Percentiles rank a stretch among this genome's conserved stretches.
These are phyloP conservation scores for Notodonta ziczac DNA, from an alignment of 2,888 invertebrate genomes.

Conservation along the genomic window DNA sequence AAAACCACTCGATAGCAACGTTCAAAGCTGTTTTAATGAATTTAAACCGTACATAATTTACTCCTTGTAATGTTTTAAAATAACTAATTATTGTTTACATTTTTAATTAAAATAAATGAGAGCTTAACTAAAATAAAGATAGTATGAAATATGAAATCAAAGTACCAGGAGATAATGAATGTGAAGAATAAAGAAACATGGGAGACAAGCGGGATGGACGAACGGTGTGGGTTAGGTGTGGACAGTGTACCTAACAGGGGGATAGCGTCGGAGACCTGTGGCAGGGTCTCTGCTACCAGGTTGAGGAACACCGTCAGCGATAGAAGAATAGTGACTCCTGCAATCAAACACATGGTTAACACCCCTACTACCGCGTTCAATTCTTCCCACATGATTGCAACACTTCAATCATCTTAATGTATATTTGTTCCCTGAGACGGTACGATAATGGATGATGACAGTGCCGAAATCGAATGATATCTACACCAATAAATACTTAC, in stretches of 20 bases:
- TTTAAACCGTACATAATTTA: conserved; percentile 68
- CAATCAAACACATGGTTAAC: conserved; percentile 89
- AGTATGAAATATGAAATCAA: conserved; percentile 57
- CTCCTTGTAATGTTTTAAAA: conserved; percentile 83
- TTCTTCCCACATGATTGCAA: neutral
- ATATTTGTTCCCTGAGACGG: conserved; percentile 7
- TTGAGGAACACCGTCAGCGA: conserved; percentile 99
- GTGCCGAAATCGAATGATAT: conserved; percentile 38
- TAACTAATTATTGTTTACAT: conserved; percentile 62
- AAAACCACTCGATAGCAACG: conserved; percentile 49
- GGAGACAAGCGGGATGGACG: conserved; percentile 62
- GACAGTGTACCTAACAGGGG: conserved; percentile 97
- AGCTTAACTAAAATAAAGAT: conserved; percentile 44
- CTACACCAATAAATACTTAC: conserved; percentile 55
- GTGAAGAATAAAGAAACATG: conserved; percentile 59
- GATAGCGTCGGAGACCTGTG: conserved; percentile 99
- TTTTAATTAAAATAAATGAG: conserved; percentile 54
- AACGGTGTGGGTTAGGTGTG: conserved; percentile 70
- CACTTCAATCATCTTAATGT: neutral
- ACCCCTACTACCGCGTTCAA: conserved; percentile 48
- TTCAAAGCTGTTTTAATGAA: conserved; percentile 35
- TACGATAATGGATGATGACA: conserved; percentile 35
- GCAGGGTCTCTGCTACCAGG: conserved; percentile 99
- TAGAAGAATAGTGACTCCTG: conserved; percentile 99
- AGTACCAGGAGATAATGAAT: conserved; percentile 49